These are phyloP conservation scores for Dicrurus megarhynchus DNA, from an alignment of 2,113 vertebrate species.

Conservation along the genomic window DNA sequence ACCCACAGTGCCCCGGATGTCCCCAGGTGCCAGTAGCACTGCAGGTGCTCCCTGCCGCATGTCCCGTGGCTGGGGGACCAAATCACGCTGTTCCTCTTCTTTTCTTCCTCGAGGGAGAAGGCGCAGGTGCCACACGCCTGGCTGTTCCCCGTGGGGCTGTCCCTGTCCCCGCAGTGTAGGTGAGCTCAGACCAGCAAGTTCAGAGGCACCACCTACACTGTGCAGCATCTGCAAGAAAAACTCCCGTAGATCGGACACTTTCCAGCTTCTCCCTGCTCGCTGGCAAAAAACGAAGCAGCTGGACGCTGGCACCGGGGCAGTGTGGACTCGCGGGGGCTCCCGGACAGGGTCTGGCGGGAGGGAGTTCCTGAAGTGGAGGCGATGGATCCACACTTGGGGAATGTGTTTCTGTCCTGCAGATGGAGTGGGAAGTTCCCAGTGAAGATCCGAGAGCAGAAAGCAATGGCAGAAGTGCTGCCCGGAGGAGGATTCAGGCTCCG, in stretches of 20 bases:
- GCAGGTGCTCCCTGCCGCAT: neutral
- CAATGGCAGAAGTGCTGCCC: rapidly evolving
- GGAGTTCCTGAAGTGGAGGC: neutral
- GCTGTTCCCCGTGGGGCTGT: rapidly evolving
- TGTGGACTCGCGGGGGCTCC: neutral
- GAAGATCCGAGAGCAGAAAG: neutral
- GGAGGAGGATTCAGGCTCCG: neutral
- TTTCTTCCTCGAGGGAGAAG: neutral
- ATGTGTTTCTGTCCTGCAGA: rapidly evolving
- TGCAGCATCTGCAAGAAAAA: neutral
- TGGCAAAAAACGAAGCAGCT: neutral
- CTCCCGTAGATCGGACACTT: rapidly evolving
- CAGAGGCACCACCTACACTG: neutral
- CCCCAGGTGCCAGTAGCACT: neutral
- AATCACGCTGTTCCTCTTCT: neutral
- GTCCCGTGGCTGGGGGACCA: rapidly evolving
- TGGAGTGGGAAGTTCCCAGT: neutral
- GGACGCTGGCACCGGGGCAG: neutral
- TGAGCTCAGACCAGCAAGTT: neutral
- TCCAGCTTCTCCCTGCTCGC: neutral
- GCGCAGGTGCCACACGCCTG: rapidly evolving
- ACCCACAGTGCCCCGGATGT: neutral
- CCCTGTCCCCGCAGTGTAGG: neutral
- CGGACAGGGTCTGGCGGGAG: neutral
- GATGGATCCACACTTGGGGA: rapidly evolving